Base-by-base conservation (phyloP, 2,113 vertebrate genomes). In the Clarias gariepinus region DNA sequence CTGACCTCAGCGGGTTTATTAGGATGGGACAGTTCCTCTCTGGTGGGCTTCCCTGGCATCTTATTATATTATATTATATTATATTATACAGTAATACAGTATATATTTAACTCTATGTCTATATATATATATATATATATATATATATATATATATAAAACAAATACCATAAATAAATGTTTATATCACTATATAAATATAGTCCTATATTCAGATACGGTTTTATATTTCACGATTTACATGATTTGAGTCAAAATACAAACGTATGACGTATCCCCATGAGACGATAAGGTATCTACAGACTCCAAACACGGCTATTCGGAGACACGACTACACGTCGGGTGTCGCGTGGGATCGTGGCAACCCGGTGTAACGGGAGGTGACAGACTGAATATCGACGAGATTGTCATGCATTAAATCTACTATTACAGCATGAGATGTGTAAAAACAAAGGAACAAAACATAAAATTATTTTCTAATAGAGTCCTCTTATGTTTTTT, bases 381-480 rank as follows among this genome's bases (percentile, higher is more conserved):
- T 88, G 90, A 90, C 87, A 89, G 89, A 89, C 83, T 6, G 53
- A 91, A 89, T 91, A 89, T 69, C 90, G 91, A 89, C 91, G 91
- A 92, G 93, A 94, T 94, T 92, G 93, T 94, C 93, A 93, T 94
- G 93, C 93, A 92, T 92, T 93, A 91, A 61, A 93, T 91, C 90
- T 93, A 91, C 90, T 90, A 92, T 88, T 86, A 93, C 90, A 91
- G 84, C 91, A 89, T 86, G 82, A 91, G 89, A 81, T 88, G 85
- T 69, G 84, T 89, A 81, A 86, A 88, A 25, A 52, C 25, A 25
- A 25, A 23, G 3, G 23, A 83, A 69, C 41, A 7, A 47, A 47
- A 47, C 41, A 79, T 33, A 41, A 19, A 78, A 87, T 66, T 85
- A 19, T 25, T 64, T 71, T 91, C n/a, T 18, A 58, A 74, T 68